Conservation (phyloP, 2,797 vertebrate species). For the Hemitrygon akajei region DNA sequence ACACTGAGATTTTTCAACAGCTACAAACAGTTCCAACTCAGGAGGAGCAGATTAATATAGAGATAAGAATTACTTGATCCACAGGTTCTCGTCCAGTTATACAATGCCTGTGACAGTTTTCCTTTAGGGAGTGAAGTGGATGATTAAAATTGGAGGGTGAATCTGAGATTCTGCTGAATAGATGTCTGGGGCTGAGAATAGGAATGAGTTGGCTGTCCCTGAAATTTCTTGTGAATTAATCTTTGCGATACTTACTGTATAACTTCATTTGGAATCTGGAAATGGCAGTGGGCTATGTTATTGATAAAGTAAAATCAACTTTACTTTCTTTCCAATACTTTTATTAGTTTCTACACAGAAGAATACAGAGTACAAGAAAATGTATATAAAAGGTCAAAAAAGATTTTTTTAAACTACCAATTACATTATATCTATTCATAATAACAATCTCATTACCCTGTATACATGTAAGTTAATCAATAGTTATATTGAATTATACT, state of each 20-base stretch:
- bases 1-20: neutral
- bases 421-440: no score
- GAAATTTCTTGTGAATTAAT: neutral
- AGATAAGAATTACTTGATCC: neutral
- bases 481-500: no score
- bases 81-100: neutral
- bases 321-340: no score
- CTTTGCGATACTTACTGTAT: neutral
- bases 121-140: neutral
- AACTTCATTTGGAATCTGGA: neutral
- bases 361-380: no score
- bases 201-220: neutral
- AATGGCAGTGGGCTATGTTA: neutral
- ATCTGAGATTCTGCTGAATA: neutral
- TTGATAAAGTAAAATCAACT: neutral
- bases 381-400: no score
- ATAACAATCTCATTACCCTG: no score
- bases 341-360: no score
- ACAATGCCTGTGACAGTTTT: neutral
- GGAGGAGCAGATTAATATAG: neutral
- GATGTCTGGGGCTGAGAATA: neutral
- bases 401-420: no score
- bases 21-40: neutral
- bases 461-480: no score
- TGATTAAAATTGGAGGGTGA: neutral